Percentiles rank a stretch among this genome's conserved stretches.
These are phyloP conservation scores for Tachuris rubrigastra DNA, from an alignment of 2,113 vertebrate species.

Conservation along the genomic window DNA sequence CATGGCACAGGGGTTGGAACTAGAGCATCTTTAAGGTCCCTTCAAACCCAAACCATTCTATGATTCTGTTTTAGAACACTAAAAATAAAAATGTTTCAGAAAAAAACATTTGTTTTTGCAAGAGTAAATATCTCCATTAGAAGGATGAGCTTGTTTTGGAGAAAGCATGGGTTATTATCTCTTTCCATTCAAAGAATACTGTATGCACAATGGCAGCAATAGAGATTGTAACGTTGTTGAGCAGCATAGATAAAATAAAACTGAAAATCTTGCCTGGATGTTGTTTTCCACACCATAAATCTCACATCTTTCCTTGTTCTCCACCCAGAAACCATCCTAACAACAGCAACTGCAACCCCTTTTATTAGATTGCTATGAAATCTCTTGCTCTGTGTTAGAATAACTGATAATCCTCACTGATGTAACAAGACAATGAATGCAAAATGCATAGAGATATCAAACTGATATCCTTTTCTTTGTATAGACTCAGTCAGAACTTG, in stretches of 20 bases:
- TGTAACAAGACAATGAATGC: not conserved
- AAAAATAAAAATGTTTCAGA: not conserved
- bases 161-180: not conserved
- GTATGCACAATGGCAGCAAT: not conserved
- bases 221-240: not conserved
- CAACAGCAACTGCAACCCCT: not conserved
- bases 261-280: not conserved
- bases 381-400: not conserved
- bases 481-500: not conserved
- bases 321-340: not conserved
- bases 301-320: not conserved
- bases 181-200: not conserved
- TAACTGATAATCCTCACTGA: not conserved
- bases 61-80: not conserved
- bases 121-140: fast-evolving
- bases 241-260: not conserved
- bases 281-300: not conserved
- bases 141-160: not conserved
- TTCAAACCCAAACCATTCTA: fast-evolving
- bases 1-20: not conserved
- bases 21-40: not conserved
- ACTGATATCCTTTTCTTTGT: fast-evolving
- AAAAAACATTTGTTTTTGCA: fast-evolving
- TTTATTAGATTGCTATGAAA: not conserved
- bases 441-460: not conserved